Percentiles rank a stretch among this genome's conserved stretches.
Evolutionary conservation across 2,888 invertebrate species (phyloP).

Genomic region (Catocala fraxini): DNA sequence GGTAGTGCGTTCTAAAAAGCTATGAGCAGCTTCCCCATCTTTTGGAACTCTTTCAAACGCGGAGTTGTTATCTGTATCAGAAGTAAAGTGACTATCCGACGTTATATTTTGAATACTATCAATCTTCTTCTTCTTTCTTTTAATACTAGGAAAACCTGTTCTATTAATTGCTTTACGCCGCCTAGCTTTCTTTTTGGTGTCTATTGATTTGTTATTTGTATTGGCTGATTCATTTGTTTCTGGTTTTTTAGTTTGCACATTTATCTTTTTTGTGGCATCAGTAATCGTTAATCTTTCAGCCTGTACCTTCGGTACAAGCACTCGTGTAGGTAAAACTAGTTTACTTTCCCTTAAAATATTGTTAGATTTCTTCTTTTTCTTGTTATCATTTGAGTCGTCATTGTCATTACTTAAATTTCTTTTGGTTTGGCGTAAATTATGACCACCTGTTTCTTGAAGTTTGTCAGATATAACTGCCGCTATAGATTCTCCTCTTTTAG

Average conservation of each 20-base stretch:
- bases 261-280: conserved; percentile 67
- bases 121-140: conserved; percentile 93
- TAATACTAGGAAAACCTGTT: conserved; percentile 95
- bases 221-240: conserved; percentile 64
- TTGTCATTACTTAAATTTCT: conserved; percentile 74
- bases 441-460: conserved; percentile 80
- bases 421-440: conserved; percentile 81
- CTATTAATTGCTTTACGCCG: conserved; percentile 94
- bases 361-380: conserved; percentile 78
- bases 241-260: conserved; percentile 63
- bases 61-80: conserved; percentile 80
- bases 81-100: conserved; percentile 75
- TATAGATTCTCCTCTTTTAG: conserved; percentile 81
- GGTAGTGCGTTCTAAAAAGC: conserved; percentile 89
- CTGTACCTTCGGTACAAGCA: conserved; percentile 76
- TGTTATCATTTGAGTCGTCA: conserved; percentile 76
- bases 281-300: conserved; percentile 71
- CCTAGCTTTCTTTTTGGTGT: conserved; percentile 83
- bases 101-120: conserved; percentile 63
- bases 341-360: conserved; percentile 82
- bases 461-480: conserved; percentile 84
- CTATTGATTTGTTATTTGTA: conserved; percentile 56
- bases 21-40: conserved; percentile 90
- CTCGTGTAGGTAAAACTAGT: conserved; percentile 77
- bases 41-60: conserved; percentile 91